Percentiles rank a stretch among this genome's conserved stretches.
These are phyloP conservation scores for Epicauta chinensis DNA, from an alignment of 1,140 invertebrate genomes.

Conservation along the genomic window DNA sequence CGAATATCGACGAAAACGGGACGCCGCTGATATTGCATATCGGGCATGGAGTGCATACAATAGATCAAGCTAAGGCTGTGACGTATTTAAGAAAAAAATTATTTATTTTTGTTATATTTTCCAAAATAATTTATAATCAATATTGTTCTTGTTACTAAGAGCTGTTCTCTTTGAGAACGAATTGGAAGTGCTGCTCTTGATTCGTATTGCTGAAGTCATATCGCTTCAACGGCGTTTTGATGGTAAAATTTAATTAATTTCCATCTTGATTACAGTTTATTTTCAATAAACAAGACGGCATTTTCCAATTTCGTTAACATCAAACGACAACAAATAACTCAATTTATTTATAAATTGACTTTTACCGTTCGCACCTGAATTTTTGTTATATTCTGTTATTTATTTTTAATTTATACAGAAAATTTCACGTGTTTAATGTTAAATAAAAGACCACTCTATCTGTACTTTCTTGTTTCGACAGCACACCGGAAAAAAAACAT, in stretches of 20 bases:
- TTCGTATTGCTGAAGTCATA: conserved; percentile 16
- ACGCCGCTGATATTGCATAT: conserved; percentile 50
- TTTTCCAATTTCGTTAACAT: too few relatives aligned
- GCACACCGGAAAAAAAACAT: neutral
- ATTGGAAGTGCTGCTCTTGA: too few relatives aligned
- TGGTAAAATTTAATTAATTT: too few relatives aligned
- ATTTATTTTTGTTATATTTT: conserved; percentile 15
- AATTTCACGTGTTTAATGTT: neutral
- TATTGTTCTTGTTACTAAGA: too few relatives aligned
- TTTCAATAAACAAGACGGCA: too few relatives aligned
- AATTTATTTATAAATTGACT: too few relatives aligned
- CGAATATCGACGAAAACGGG: conserved; percentile 49
- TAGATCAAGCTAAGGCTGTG: conserved; percentile 20
- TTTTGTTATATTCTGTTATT: neutral
- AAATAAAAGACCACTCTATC: too few relatives aligned
- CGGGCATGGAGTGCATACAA: conserved; percentile 47
- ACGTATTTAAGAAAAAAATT: conserved; percentile 2
- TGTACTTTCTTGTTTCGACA: too few relatives aligned
- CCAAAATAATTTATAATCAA: neutral
- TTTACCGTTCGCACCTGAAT: neutral
- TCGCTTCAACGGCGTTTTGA: too few relatives aligned
- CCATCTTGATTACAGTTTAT: too few relatives aligned
- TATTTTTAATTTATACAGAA: neutral
- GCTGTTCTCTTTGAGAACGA: too few relatives aligned
- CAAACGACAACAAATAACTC: too few relatives aligned